Evolutionary conservation across 2,797 vertebrate species (phyloP).

Genomic region (Galago senegalensis): DNA sequence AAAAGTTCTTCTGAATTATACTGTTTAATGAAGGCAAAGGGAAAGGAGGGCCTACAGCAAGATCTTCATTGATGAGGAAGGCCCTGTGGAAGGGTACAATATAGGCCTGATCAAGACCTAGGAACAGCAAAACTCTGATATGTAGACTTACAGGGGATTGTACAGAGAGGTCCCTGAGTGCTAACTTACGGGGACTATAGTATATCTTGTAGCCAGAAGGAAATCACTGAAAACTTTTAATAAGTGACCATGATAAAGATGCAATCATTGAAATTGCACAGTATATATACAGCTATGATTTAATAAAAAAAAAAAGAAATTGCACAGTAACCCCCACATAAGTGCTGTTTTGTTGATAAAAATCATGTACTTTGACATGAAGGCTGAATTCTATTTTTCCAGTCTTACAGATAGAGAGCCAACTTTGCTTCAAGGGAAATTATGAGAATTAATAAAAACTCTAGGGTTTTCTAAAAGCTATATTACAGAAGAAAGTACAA

Average conservation of each 20-base stretch:
- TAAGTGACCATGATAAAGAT: neutral
- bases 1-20: neutral
- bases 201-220: neutral
- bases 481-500: neutral
- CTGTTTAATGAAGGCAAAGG: neutral
- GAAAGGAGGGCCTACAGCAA: neutral
- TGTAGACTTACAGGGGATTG: neutral
- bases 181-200: neutral
- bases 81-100: neutral
- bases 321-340: neutral
- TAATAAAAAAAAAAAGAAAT: neutral
- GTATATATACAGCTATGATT: too few relatives aligned
- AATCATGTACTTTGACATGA: neutral
- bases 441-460: slow-evolving; percentile 31
- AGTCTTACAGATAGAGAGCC: neutral
- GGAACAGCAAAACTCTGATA: neutral
- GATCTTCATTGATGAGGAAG: neutral
- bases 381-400: neutral
- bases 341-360: neutral
- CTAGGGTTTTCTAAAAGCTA: slow-evolving; percentile 8
- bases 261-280: neutral
- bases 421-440: slow-evolving; percentile 2
- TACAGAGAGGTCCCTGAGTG: neutral
- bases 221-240: neutral
- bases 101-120: neutral